Evolutionary conservation across 2,888 invertebrate species (phyloP), one percentile per base, ranked within the genome.

Genomic region (Myopa tessellatipennis): DNA sequence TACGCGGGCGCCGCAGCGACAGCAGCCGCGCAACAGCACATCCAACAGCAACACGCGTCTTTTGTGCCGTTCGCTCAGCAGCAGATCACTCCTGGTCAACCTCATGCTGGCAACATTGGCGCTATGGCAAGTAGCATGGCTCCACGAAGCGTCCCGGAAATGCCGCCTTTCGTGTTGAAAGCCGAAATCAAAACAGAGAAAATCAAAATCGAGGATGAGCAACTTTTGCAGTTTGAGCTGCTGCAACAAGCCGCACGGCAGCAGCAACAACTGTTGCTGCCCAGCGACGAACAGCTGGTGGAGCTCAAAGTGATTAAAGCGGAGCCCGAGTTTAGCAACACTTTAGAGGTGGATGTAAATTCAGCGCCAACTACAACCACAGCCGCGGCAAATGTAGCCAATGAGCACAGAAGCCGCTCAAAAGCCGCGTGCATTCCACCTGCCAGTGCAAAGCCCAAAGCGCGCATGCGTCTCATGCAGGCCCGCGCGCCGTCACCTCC

Each of bases 141-240:
- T 10, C 70, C 73, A 18, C 75, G 74, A 18, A 18, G 63, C 60
- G 76, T 74, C 60, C 38, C 58, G 71, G 68, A 65, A 12, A 77
- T 52, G 40, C 10, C 74, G 36, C 72, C 78, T 7, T 79, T 78
- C 52, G 61, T 79, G 80, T 82, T 88, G 71, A 87, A 88, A 82
- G 85, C 87, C 8, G 88, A 88, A 85, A 89, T 89, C 78, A 89
- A 89, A 85, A 85, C 86, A 8, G 89, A 89, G 80, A 85, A 88
- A 84, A 89, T 89, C 80, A 89, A 89, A 86, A 84, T 87, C 4
- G 89, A 89, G 80, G 88, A 87, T 74, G 88, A 88, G 10, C 78
- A 81, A 4, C 36, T 81, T 38, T 55, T 82, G 7, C 70, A 83
- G 16, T 69, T 69, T 6, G 80, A 81, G 60, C 65, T 81, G 68